These are phyloP conservation scores for Eurypyga helias DNA, from an alignment of 2,113 vertebrate species.

Conservation along the genomic window DNA sequence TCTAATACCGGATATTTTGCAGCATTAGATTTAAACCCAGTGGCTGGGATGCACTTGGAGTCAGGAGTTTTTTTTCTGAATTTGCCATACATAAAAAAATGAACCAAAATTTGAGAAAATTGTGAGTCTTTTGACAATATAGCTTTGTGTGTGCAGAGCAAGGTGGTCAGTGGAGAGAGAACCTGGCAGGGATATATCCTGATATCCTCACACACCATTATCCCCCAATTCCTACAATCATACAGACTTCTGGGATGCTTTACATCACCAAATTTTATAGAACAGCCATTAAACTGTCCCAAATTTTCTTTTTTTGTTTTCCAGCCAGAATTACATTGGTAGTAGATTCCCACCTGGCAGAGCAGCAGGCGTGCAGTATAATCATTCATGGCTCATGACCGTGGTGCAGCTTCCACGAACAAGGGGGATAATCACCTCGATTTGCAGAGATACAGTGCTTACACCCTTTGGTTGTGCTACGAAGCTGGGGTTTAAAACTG, in stretches of 20 bases:
- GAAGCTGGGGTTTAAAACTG: neutral
- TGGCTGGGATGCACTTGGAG: neutral
- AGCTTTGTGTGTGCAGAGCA: neutral
- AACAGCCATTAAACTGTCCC: neutral
- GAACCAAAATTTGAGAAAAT: neutral
- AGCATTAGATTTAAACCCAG: neutral
- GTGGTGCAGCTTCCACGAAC: neutral
- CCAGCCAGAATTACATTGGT: neutral
- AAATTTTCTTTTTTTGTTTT: neutral
- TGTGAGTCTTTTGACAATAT: neutral
- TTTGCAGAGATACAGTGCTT: neutral
- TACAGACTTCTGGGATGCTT: neutral
- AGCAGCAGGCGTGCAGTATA: neutral
- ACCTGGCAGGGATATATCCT: neutral
- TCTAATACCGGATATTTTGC: neutral
- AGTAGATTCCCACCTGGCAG: neutral
- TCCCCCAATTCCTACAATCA: neutral
- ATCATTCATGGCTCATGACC: neutral
- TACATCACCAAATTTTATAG: neutral
- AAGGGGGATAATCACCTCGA: fast-evolving
- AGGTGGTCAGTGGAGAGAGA: neutral
- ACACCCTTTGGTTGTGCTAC: neutral
- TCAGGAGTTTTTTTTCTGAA: neutral
- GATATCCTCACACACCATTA: no score
- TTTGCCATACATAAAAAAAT: neutral